A percentile compares a stretch with the other conserved stretches of the same genome.
Evolutionary conservation across 2,888 invertebrate genomes (phyloP).

Genomic region (Coremacera marginata): DNA sequence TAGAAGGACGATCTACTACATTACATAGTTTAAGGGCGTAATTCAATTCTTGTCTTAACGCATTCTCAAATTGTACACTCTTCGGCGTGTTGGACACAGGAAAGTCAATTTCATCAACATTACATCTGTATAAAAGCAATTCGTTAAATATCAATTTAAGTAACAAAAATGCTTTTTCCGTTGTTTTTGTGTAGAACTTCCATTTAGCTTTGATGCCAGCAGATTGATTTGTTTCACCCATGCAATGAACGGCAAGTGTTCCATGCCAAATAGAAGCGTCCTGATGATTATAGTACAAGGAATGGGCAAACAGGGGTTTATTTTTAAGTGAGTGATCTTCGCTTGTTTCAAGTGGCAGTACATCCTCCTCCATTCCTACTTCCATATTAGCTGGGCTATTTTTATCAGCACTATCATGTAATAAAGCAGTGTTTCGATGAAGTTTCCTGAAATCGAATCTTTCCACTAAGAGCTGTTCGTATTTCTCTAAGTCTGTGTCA

Average conservation of each 20-base stretch:
- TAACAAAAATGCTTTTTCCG: slow-evolving; percentile 52
- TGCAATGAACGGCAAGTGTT: slow-evolving; percentile 52
- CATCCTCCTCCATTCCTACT: background rate
- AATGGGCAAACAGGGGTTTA: slow-evolving; percentile 17
- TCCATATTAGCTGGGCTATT: background rate
- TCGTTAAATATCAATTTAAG: slow-evolving; percentile 54
- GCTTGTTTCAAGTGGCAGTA: slow-evolving; percentile 18
- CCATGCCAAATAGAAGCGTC: slow-evolving; percentile 55
- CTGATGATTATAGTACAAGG: slow-evolving; percentile 55
- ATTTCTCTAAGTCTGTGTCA: slow-evolving; percentile 39
- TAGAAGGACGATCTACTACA: background rate
- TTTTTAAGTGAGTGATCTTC: slow-evolving; percentile 22
- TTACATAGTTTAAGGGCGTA: background rate
- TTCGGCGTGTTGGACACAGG: slow-evolving; percentile 30
- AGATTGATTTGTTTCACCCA: slow-evolving; percentile 29
- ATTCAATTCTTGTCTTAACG: slow-evolving; percentile 55
- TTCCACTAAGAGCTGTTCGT: slow-evolving; percentile 53
- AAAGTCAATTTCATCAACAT: slow-evolving; percentile 47
- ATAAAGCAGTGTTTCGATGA: too few relatives aligned
- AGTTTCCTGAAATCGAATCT: slow-evolving; percentile 50
- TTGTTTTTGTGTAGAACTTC: slow-evolving; percentile 53
- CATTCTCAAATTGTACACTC: slow-evolving; percentile 53
- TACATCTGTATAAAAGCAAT: slow-evolving; percentile 54
- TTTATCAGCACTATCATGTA: too few relatives aligned
- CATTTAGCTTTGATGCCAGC: slow-evolving; percentile 36